These are phyloP conservation scores for Synanthedon andrenaeformis DNA, from an alignment of 2,888 invertebrate species.

Conservation along the genomic window DNA sequence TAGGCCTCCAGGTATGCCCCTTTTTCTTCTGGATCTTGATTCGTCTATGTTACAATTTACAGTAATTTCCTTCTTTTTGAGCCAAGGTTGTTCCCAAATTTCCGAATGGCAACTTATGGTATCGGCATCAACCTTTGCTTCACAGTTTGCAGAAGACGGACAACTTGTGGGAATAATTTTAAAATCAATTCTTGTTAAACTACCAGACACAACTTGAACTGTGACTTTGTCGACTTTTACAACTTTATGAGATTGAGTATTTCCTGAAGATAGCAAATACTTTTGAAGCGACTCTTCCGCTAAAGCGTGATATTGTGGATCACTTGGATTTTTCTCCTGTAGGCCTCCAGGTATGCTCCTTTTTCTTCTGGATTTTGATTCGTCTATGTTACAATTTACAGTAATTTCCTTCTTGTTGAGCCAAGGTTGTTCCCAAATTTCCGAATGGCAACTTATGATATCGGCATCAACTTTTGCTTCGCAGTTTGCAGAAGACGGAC, in stretches of 20 bases:
- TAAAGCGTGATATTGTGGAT: conserved; percentile 18
- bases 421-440: conserved; percentile 73
- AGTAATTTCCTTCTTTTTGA: conserved; percentile 32
- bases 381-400: conserved; percentile 11
- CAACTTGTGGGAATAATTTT: conserved; percentile 45
- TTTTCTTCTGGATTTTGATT: background rate
- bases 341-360: background rate
- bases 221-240: conserved; percentile 34
- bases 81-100: conserved; percentile 72
- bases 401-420: conserved; percentile 35
- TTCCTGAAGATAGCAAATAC: conserved; percentile 13
- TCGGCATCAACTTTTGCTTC: conserved; percentile 19
- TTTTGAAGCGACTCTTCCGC: conserved; percentile 21
- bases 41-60: conserved; percentile 11
- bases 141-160: background rate
- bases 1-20: conserved; percentile 1
- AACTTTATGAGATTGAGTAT: conserved; percentile 11
- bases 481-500: conserved; percentile 3
- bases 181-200: conserved; percentile 30
- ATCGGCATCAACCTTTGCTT: background rate
- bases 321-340: conserved; percentile 7
- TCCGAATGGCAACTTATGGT: conserved; percentile 37
- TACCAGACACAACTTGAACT: conserved; percentile 50
- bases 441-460: conserved; percentile 41
- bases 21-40: conserved; percentile 7